Base-by-base conservation (phyloP, 1,140 invertebrate species). In the Lethrus apterus region DNA sequence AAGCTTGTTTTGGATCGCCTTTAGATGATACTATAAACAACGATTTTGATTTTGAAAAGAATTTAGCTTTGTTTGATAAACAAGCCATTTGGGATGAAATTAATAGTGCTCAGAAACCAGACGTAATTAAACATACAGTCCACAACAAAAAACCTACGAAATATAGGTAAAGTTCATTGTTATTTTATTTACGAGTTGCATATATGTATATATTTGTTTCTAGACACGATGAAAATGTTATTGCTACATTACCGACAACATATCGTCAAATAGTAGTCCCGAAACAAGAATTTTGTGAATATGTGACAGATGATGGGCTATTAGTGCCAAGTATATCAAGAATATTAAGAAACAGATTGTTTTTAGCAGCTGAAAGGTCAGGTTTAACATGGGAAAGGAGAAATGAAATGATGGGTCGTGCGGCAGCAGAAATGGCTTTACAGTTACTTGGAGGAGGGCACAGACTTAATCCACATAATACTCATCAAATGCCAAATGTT, bases 1-100 rank as follows among this genome's bases (percentile, higher is more conserved):
- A 76, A 56, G 70, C 67, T 18, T 74, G 71, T 61, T 78, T 77
- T 62, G 73, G 72, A 5, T 68, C 67, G 0, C 64, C 70, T n/a
- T 61, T 70, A 1, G 71, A 75, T 42, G 68, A 72, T 47, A 67
- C 50, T 65, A 66, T 73, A 9, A 58, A 71, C 29, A 66, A 87
- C 61, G 87, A 91, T 55, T 94, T 93, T 75, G 91, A 93, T 74
- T 93, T 94, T 77, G 89, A 93, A 65, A 91, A 89, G 51, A 93
- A 93, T 73, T 70, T 93, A 13, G 88, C 89, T 8, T 69, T 94
- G 17, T 93, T 93, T 70, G 84, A 93, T 68, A 94, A 94, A 70
- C 77, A 81, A 66, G 81, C 80, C 31, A 70, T 78, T 47, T 84
- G 80, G 78, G 80, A 89, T 58, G 77, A 86, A 66, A 79, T 87